Evolutionary conservation across 2,888 invertebrate species (phyloP), one percentile per base, ranked within the genome.

Genomic region (Drosophila limbata): DNA sequence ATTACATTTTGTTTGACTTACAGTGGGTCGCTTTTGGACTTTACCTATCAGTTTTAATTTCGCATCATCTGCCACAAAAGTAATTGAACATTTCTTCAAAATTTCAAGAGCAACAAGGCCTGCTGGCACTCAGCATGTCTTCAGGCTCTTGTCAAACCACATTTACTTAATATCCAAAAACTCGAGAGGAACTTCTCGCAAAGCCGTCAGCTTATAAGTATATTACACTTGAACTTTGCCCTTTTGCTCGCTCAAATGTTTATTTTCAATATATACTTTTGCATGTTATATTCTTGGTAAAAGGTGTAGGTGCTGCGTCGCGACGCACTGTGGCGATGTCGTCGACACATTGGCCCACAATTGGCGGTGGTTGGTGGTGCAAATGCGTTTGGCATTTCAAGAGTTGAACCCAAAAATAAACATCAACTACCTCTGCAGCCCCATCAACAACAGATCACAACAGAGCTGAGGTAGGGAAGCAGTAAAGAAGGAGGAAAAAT

Each of bases 361-460:
- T 45, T 55, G 55, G 53, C 15, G 13, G 6, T 48, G 19, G 42
- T 21, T 35, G 55, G 31, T 9, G 28, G 51, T 48, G 47, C 42
- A 77, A 81, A 79, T 82, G 80, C 82, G 82, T 79, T 87, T 84
- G 88, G 76, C 83, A 87, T 84, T 84, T 84, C 13, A 52, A 62
- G 52, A 73, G 73, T 67, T 68, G 28, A 76, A 69, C 71, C 72
- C 79, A 69, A 87, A 79, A 87, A 84, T 84, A 87, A 84, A 84
- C 82, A 82, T 68, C 19, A 28, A 51, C 66, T 60, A 39, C 61
- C 44, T 60, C 69, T 64, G 55, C 67, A 68, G 50, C 31, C 81
- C 69, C 28, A 37, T 40, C 73, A 63, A 55, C 44, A 59, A 13
- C 28, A 6, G 42, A 56, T 47, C 33, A 57, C 44, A 56, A 15